These are phyloP conservation scores for Flexamia atlantica DNA, from an alignment of 2,888 invertebrate species.

Conservation along the genomic window DNA sequence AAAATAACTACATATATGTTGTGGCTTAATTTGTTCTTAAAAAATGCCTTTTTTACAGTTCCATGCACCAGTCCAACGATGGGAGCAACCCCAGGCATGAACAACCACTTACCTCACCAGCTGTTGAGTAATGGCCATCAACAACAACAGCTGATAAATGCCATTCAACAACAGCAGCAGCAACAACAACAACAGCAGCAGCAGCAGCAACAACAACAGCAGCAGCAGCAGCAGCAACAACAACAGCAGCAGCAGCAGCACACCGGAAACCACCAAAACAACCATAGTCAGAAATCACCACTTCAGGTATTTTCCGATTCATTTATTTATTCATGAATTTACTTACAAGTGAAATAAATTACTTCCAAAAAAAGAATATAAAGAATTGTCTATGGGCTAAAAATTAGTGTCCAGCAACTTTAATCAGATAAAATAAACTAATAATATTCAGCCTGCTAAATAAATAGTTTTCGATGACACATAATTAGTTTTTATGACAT, in stretches of 20 bases:
- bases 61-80: conserved; percentile 66
- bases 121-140: conserved; percentile 66
- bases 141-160: conserved; percentile 64
- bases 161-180: conserved; percentile 67
- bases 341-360: too few species aligned
- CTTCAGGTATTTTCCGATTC: conserved; percentile 18
- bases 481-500: too few species aligned
- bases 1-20: too few species aligned
- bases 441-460: too few species aligned
- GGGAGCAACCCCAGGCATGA: conserved; percentile 63
- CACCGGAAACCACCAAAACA: conserved; percentile 30
- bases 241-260: conserved; percentile 72
- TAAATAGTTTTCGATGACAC: too few species aligned
- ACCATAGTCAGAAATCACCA: conserved; percentile 57
- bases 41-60: conserved; percentile 48
- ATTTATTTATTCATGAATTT: too few species aligned
- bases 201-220: conserved; percentile 69
- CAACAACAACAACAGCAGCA: conserved; percentile 71
- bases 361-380: too few species aligned
- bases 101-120: conserved; percentile 66
- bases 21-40: too few species aligned
- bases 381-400: too few species aligned
- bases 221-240: conserved; percentile 71
- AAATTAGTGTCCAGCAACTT: too few species aligned
- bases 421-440: too few species aligned